A percentile compares a stretch with the other conserved stretches of the same genome.
These are phyloP conservation scores for Seira sanloemensis DNA, from an alignment of 2,888 invertebrate species.

Conservation along the genomic window DNA sequence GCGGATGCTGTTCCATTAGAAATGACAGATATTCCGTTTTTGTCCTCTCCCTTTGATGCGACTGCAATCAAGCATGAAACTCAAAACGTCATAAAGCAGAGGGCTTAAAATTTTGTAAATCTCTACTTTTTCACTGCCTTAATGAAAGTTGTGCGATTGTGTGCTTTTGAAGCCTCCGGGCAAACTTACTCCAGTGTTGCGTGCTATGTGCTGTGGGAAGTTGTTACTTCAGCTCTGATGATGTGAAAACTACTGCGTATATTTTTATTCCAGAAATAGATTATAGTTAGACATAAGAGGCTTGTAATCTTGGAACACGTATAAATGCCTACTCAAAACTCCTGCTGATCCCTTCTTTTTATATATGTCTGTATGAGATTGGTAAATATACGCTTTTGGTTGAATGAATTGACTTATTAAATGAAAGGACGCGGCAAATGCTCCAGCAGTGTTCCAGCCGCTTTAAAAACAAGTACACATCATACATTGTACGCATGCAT, in stretches of 20 bases:
- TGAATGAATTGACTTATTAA: background rate
- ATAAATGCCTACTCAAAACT: background rate
- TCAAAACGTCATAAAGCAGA: background rate
- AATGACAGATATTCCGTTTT: no score
- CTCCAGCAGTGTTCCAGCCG: slow-evolving; percentile 31
- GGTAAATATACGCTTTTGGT: background rate
- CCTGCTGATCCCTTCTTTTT: background rate
- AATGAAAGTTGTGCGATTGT: background rate
- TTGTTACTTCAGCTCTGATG: background rate
- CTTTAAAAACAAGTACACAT: no score
- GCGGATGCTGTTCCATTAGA: no score
- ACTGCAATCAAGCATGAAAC: background rate
- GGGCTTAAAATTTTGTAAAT: background rate
- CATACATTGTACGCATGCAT: no score
- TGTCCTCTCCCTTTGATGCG: background rate
- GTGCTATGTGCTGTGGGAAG: background rate
- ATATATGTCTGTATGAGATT: background rate
- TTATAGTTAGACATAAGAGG: background rate
- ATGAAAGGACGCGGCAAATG: slow-evolving; percentile 50
- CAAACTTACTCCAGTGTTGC: background rate
- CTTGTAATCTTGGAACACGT: background rate
- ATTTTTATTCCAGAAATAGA: slow-evolving; percentile 19
- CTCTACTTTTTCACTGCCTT: no score
- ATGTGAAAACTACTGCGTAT: slow-evolving; percentile 53
- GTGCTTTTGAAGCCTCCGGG: no score